Conservation (phyloP, 2,797 vertebrate species). For the Prionace glauca region DNA sequence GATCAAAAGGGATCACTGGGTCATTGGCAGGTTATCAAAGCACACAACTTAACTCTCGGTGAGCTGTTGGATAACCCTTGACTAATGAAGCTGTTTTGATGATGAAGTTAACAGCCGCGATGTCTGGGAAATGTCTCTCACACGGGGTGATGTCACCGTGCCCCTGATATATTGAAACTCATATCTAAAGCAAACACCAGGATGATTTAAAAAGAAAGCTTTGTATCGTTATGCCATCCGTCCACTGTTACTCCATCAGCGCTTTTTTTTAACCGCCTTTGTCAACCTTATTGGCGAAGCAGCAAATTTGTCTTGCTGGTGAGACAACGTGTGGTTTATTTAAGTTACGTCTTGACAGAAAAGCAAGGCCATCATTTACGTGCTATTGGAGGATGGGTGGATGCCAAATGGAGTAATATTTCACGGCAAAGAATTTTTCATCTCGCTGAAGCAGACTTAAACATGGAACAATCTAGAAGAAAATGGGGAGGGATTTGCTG, state of each 20-base stretch:
- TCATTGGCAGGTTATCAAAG: conserved; percentile 28
- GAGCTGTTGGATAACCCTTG: neutral
- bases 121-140: conserved; percentile 12
- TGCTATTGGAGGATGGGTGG: neutral
- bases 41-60: neutral
- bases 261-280: neutral
- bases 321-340: neutral
- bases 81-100: conserved; percentile 35
- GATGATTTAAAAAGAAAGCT: neutral
- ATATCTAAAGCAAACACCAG: neutral
- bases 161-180: neutral
- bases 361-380: neutral
- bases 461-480: neutral
- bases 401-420: neutral
- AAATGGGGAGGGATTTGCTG: neutral
- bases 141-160: neutral
- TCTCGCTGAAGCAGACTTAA: neutral
- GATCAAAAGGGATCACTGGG: conserved; percentile 6
- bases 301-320: neutral
- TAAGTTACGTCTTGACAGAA: neutral
- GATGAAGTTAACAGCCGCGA: neutral
- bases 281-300: neutral
- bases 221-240: neutral
- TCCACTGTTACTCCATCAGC: neutral
- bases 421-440: neutral